Base-by-base conservation (phyloP, 2,113 vertebrate species). In the Procavia capensis region DNA sequence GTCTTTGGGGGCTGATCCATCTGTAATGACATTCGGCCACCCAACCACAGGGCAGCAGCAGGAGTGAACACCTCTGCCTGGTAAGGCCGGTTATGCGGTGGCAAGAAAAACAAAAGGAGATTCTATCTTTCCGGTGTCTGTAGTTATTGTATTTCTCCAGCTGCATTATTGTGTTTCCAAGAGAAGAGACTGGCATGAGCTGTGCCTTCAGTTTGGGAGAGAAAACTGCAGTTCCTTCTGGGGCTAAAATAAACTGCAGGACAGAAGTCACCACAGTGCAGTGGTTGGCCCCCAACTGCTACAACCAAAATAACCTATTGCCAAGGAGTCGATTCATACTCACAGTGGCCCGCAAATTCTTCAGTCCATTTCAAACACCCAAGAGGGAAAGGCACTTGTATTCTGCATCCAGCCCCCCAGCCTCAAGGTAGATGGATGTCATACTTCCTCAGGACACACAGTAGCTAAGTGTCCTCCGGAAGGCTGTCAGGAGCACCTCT, bases 191-290 rank as follows among this genome's bases (percentile, higher is more conserved):
- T 76, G 88, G 91, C 93, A 43, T 25, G 84, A 93, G 78, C 34
- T 90, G 9, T 50, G 82, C 72, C 75, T 68, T 88, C 90, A 59
- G 72, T 86, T 92, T 90, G 85, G 78, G 64, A 90, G 54, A 61
- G 79, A 68, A 89, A 98, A 84, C 95, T 68, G 96, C 85, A 97
- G 89, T 97, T 97, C 85, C 57, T 97, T 83, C 74, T 92, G 81
- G 97, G 92, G 61, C 96, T 64, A 86, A 93, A 24, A 70, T 74
- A 80, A 91, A 70, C 74, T 20, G 89, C 97, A 94, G 79, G 94
- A 59, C 39, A 11, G 0, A 17, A 93, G 96, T 92, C 72, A 20
- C 59, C 36, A 89, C 74, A 88, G 90, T 47, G 50, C 66, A 91
- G 6, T 11, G 22, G 87, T 50, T 89, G 83, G 85, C 39, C n/a